phyloP scores from a whole-genome alignment of 2,888 invertebrate species.

The Horisme vitalbata region DNA sequence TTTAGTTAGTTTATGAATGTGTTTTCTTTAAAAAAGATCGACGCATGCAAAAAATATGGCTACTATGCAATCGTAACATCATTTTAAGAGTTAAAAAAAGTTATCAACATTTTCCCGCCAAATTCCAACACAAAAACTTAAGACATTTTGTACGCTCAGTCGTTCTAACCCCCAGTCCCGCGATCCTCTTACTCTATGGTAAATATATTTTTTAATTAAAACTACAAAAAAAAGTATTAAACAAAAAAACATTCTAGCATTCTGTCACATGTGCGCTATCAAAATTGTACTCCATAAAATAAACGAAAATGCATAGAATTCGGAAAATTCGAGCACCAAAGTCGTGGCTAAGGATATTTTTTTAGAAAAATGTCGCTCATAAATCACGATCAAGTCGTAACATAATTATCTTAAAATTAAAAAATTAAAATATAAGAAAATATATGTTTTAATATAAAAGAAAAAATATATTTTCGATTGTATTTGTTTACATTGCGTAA shows the following conservation, averaged over 20 bases:
- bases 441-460: too few species aligned
- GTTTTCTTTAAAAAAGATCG: too few species aligned
- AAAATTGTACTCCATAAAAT: conserved; percentile 41
- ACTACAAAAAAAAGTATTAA: conserved; percentile 36
- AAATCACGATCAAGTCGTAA: not conserved
- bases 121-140: conserved; percentile 2
- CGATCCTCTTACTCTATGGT: conserved; percentile 50
- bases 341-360: not conserved
- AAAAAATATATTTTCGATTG: too few species aligned
- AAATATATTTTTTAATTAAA: conserved; percentile 47
- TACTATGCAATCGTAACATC: too few species aligned
- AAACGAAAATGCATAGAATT: conserved; percentile 42
- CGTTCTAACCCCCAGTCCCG: conserved; percentile 50
- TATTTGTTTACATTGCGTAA: too few species aligned
- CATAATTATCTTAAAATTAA: too few species aligned
- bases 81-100: too few species aligned
- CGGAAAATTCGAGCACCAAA: conserved; percentile 44
- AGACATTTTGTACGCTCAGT: conserved; percentile 51
- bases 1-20: too few species aligned
- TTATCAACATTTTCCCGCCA: not conserved
- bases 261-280: conserved; percentile 43
- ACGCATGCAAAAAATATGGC: too few species aligned
- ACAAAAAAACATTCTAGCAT: conserved; percentile 46
- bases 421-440: too few species aligned
- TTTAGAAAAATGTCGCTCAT: not conserved